These are phyloP conservation scores for Ladona fulva DNA, from an alignment of 1,140 invertebrate species.

Conservation along the genomic window DNA sequence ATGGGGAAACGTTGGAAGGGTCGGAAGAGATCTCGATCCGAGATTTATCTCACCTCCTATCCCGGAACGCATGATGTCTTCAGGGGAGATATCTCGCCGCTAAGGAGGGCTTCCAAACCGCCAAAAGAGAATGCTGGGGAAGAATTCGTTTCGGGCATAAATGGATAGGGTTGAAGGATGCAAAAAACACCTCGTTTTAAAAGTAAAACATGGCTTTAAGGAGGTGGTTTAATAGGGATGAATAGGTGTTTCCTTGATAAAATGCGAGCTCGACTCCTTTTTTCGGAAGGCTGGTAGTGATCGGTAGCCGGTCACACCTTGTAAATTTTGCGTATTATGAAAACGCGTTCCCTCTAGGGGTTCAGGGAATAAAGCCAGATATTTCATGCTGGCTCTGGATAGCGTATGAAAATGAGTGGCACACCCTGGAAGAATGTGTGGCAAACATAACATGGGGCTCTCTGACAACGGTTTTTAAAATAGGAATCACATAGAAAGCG, in stretches of 20 bases:
- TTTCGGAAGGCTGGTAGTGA: neutral
- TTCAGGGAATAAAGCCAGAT: too few relatives aligned
- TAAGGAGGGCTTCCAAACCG: neutral
- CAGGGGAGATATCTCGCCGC: neutral
- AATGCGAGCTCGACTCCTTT: neutral
- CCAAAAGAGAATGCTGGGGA: neutral
- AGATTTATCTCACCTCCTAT: neutral
- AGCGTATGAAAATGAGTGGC: too few relatives aligned
- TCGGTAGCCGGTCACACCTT: conserved; percentile 1
- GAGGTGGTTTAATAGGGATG: neutral
- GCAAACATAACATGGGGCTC: too few relatives aligned
- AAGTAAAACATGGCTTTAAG: conserved; percentile 2
- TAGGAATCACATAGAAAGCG: too few relatives aligned
- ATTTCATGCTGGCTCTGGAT: too few relatives aligned
- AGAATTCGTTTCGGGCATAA: neutral
- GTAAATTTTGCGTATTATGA: neutral
- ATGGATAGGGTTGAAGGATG: neutral
- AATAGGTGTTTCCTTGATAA: neutral
- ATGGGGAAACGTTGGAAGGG: too few relatives aligned
- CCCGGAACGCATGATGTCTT: neutral
- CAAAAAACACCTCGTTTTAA: neutral
- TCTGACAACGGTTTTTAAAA: too few relatives aligned
- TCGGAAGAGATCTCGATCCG: neutral
- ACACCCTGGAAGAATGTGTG: too few relatives aligned
- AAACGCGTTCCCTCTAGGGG: neutral